Evolutionary conservation across 92 coral and sea anemone species (phyloP).

Genomic region (Porites lobata): DNA sequence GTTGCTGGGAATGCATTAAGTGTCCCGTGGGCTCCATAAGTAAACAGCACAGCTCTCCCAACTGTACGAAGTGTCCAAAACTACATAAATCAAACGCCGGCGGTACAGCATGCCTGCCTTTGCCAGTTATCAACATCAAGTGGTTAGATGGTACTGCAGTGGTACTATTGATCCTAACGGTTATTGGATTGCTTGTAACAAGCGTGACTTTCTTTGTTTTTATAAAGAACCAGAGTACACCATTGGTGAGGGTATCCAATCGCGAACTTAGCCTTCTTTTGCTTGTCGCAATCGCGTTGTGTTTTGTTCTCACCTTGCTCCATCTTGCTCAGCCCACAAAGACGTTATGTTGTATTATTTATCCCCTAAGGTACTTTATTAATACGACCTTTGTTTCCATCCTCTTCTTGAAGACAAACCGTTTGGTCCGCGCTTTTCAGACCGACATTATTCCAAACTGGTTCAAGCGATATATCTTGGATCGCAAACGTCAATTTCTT

Average conservation of each 20-base stretch:
- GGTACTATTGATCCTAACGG: constrained; percentile 34
- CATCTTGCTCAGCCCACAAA: constrained; percentile 70
- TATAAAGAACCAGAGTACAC: constrained; percentile 57
- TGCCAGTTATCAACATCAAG: constrained; percentile 68
- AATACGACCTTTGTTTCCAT: constrained; percentile 79
- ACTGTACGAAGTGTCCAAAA: constrained; percentile 74
- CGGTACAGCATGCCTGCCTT: constrained; percentile 62
- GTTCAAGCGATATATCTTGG: constrained; percentile 53
- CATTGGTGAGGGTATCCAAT: constrained; percentile 81
- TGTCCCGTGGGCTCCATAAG: constrained; percentile 67
- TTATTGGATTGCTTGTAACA: constrained; percentile 61
- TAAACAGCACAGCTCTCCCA: constrained; percentile 52
- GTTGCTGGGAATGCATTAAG: constrained; percentile 79
- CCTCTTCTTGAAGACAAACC: constrained; percentile 78
- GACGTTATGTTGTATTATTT: constrained; percentile 61
- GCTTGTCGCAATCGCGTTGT: constrained; percentile 66
- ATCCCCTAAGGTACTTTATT: constrained; percentile 77
- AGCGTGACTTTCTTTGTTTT: constrained; percentile 50
- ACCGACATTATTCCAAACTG: constrained; percentile 48
- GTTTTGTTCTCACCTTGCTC: constrained; percentile 72
- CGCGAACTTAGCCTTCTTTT: constrained; percentile 80
- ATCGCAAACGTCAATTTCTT: constrained; percentile 58
- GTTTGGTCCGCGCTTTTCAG: constrained; percentile 83
- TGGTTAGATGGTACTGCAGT: constrained; percentile 67
- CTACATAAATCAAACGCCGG: constrained; percentile 60